Evolutionary conservation across 2,888 invertebrate species (phyloP).

Genomic region (Glyphotaelius pellucidus): DNA sequence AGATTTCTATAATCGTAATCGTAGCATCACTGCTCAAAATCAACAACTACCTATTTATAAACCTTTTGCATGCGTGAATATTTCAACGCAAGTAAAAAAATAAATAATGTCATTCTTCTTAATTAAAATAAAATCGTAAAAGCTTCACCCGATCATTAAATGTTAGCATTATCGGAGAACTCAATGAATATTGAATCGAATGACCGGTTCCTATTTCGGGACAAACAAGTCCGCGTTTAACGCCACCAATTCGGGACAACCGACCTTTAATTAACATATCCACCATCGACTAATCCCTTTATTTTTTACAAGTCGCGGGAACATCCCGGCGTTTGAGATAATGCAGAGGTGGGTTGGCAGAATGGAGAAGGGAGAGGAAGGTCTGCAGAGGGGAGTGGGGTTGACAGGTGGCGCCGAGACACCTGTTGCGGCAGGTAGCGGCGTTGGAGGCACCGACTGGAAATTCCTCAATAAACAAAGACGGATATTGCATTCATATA

Average conservation of each 20-base stretch:
- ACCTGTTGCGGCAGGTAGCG: constrained; percentile 63
- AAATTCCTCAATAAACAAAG: not conserved
- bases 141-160: not conserved
- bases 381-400: constrained; percentile 37
- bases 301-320: constrained; percentile 40
- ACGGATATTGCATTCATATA: not conserved
- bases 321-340: constrained; percentile 47
- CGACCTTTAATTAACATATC: constrained; percentile 36
- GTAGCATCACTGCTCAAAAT: not conserved
- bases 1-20: not conserved
- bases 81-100: not conserved
- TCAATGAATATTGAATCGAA: not conserved
- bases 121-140: not conserved
- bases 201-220: not conserved
- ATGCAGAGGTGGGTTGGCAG: constrained; percentile 16
- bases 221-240: not conserved
- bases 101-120: not conserved
- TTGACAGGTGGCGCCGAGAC: constrained; percentile 63
- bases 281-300: constrained; percentile 35
- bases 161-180: not conserved
- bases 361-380: not conserved
- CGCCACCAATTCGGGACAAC: constrained; percentile 24
- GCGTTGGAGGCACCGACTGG: constrained; percentile 31
- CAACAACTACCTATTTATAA: not conserved
- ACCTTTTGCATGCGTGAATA: not conserved